Conservation (phyloP, 2,888 invertebrate genomes). For the Laothoe populi region DNA sequence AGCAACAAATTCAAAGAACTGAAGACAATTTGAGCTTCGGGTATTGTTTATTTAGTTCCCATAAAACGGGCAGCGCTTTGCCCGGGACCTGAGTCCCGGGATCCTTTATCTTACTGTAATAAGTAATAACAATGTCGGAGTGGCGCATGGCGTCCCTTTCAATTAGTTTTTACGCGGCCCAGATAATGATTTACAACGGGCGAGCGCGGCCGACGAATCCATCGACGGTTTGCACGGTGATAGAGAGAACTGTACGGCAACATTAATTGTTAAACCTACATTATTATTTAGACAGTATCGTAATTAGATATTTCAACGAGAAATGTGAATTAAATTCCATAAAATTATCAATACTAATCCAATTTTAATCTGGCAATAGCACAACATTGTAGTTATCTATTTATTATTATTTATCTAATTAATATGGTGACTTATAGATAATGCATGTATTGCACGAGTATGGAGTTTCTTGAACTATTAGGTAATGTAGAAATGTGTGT, state of each 20-base stretch:
- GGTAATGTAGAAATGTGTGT: not conserved
- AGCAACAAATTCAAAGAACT: conserved; percentile 24
- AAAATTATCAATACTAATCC: too few relatives aligned
- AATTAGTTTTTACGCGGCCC: conserved; percentile 74
- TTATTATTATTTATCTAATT: not conserved
- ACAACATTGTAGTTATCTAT: not conserved
- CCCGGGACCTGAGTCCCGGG: conserved; percentile 11
- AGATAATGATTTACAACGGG: conserved; percentile 73
- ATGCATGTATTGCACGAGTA: not conserved
- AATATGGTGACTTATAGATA: not conserved
- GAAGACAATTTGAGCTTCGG: conserved; percentile 30
- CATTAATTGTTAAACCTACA: too few relatives aligned
- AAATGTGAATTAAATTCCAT: too few relatives aligned
- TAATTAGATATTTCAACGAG: too few relatives aligned
- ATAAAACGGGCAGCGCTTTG: conserved; percentile 27
- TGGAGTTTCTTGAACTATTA: conserved; percentile 9
- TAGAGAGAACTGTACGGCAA: conserved; percentile 14
- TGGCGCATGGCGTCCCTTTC: conserved; percentile 62
- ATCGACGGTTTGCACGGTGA: conserved; percentile 5
- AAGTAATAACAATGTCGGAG: conserved; percentile 62
- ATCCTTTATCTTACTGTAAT: conserved; percentile 41
- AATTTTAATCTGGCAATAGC: too few relatives aligned
- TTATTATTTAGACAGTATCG: too few relatives aligned
- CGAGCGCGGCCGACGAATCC: conserved; percentile 40
- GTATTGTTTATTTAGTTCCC: conserved; percentile 40